Evolutionary conservation across 2,797 vertebrate species (phyloP).

Genomic region (Rhodeus uyekii): DNA sequence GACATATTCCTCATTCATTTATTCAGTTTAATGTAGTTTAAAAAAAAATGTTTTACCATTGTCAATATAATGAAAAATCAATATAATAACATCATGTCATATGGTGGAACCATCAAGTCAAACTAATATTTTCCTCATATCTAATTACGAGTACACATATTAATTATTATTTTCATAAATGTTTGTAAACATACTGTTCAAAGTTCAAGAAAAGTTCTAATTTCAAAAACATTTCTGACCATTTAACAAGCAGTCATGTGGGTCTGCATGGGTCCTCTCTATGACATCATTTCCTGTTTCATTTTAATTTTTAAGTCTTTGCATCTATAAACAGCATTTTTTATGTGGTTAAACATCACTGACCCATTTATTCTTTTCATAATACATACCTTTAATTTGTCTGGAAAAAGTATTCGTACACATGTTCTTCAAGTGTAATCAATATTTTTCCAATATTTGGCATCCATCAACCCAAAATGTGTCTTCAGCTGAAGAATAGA

Average conservation of each 20-base stretch:
- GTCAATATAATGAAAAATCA: not conserved
- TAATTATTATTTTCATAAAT: not conserved
- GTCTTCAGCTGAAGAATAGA: constrained; percentile 3
- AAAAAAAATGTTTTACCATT: not conserved
- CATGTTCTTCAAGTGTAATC: not conserved
- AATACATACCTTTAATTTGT: not conserved
- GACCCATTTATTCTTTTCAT: not conserved
- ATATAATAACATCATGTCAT: not conserved
- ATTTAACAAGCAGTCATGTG: not conserved
- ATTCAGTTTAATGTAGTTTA: not conserved
- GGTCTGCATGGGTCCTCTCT: not conserved
- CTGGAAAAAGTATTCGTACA: not conserved
- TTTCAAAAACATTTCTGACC: not conserved
- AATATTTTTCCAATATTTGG: constrained; percentile 38
- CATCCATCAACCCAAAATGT: not conserved
- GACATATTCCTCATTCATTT: too few relatives aligned
- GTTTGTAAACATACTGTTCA: too few relatives aligned
- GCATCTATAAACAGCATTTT: not conserved
- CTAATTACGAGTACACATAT: not conserved
- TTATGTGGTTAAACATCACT: not conserved
- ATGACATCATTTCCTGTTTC: not conserved
- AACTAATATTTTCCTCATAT: not conserved
- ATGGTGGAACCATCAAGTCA: not conserved
- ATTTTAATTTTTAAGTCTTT: not conserved
- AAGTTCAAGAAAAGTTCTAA: not conserved